phyloP scores from a whole-genome alignment of 2,888 invertebrate genomes.

The Volucella zonaria region DNA sequence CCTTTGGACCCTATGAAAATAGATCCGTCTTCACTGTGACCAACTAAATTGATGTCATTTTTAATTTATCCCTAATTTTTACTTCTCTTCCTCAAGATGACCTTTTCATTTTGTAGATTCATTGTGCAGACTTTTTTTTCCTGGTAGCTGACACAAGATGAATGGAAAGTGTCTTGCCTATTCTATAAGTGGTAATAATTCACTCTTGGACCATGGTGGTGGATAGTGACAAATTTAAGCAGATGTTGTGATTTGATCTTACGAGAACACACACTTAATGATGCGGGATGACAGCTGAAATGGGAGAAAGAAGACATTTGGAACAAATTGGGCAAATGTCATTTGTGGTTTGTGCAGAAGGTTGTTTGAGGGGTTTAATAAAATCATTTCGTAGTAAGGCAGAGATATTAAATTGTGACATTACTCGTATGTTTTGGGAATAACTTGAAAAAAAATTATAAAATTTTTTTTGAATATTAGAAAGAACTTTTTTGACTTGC shows the following conservation, averaged over 20 bases:
- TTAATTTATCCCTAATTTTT: conserved; percentile 72
- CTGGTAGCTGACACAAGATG: conserved; percentile 42
- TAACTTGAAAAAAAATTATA: too few relatives aligned
- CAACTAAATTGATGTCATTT: conserved; percentile 70
- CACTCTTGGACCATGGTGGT: conserved; percentile 39
- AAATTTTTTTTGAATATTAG: too few relatives aligned
- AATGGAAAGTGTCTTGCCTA: conserved; percentile 45
- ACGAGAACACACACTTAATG: conserved; percentile 41
- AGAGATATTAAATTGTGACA: too few relatives aligned
- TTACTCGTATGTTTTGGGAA: too few relatives aligned
- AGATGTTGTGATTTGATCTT: conserved; percentile 66
- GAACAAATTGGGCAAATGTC: conserved; percentile 62
- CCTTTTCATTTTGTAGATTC: conserved; percentile 52
- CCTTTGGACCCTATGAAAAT: conserved; percentile 47
- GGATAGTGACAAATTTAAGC: conserved; percentile 68
- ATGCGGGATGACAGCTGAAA: conserved; percentile 47
- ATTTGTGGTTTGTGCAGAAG: conserved; percentile 19
- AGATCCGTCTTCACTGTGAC: conserved; percentile 62
- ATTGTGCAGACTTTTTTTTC: conserved; percentile 43
- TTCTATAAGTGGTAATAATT: conserved; percentile 65
- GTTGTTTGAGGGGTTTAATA: background rate
- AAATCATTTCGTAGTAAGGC: background rate
- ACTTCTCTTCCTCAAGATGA: conserved; percentile 61
- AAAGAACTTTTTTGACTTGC: too few relatives aligned
- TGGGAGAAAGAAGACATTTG: conserved; percentile 16